Evolutionary conservation across 2,113 vertebrate species (phyloP).

Genomic region (Pyrgilauda ruficollis): DNA sequence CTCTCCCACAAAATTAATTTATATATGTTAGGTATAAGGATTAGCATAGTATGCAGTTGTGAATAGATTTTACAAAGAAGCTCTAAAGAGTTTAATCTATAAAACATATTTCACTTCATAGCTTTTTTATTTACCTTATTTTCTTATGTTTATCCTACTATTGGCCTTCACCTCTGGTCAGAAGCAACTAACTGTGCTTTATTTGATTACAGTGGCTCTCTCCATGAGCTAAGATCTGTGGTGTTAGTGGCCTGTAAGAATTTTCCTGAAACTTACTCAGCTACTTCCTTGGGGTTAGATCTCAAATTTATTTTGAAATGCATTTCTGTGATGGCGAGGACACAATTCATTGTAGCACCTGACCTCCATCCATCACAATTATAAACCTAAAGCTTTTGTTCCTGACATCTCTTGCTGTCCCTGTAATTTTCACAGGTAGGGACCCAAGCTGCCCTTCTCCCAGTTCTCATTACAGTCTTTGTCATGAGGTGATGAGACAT

Average conservation of each 20-base stretch:
- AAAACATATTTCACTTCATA: conserved; percentile 57
- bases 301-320: background rate
- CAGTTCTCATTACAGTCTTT: background rate
- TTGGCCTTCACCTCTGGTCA: conserved; percentile 25
- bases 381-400: background rate
- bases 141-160: conserved; percentile 23
- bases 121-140: conserved; percentile 21
- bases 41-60: conserved; percentile 36
- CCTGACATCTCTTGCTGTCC: background rate
- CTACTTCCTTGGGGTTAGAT: background rate
- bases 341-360: background rate
- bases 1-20: conserved; percentile 46
- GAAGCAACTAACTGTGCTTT: background rate
- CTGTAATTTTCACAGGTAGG: background rate
- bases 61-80: conserved; percentile 59
- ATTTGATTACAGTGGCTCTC: background rate
- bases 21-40: conserved; percentile 34
- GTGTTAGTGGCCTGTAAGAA: background rate
- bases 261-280: background rate
- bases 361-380: background rate
- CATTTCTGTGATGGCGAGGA: background rate
- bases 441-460: background rate
- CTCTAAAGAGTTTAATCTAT: conserved; percentile 36
- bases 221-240: background rate
- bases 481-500: background rate